These are phyloP conservation scores for Nannospalax galili DNA, from an alignment of 2,113 vertebrate species.

Conservation along the genomic window DNA sequence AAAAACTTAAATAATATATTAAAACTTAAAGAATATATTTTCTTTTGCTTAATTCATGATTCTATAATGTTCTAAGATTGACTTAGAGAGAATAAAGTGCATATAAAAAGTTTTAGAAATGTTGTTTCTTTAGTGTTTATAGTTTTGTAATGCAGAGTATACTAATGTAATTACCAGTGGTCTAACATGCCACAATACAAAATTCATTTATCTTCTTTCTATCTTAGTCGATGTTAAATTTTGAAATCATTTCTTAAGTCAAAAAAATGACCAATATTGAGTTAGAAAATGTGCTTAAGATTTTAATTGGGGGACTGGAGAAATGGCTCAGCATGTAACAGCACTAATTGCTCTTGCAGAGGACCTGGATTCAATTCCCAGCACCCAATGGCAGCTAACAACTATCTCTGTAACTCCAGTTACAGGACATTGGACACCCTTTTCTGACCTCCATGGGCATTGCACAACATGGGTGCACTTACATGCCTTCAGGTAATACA, in stretches of 20 bases:
- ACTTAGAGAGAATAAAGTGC: conserved; percentile 66
- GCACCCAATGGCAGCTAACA: no score
- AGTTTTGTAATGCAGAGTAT: conserved; percentile 58
- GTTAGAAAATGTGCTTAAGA: conserved; percentile 37
- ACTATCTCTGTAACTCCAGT: no score
- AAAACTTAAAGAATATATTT: conserved; percentile 42
- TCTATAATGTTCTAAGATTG: conserved; percentile 26
- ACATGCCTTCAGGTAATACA: no score
- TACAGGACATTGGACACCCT: no score
- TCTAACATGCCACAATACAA: conserved; percentile 44
- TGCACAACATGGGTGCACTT: no score
- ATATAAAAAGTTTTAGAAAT: conserved; percentile 71
- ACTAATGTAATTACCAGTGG: conserved; percentile 71
- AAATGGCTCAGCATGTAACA: no score
- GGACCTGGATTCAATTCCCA: no score
- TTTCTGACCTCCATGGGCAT: no score
- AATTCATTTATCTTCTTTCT: conserved; percentile 2
- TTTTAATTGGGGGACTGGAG: background rate
- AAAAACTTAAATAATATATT: background rate
- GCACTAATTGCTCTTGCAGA: no score
- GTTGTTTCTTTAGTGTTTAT: conserved; percentile 66
- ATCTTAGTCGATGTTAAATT: conserved; percentile 26
- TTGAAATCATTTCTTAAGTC: conserved; percentile 40
- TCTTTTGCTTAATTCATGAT: conserved; percentile 46
- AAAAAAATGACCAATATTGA: background rate